Evolutionary conservation across 2,797 vertebrate genomes (phyloP).

Genomic region (Sebastolobus altivelis): DNA sequence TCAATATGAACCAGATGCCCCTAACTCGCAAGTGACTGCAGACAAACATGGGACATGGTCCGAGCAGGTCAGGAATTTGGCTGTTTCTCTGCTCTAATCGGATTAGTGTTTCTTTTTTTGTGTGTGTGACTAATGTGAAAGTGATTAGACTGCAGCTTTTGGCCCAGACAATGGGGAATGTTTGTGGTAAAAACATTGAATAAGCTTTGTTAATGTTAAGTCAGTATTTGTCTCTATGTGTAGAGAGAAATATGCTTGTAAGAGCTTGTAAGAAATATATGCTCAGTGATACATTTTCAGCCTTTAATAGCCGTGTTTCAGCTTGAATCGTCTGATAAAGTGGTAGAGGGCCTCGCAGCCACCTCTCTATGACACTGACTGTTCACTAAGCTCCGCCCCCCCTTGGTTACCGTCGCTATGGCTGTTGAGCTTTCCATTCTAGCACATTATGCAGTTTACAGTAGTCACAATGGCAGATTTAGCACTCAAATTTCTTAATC

Average conservation of each 20-base stretch:
- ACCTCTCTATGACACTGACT: neutral
- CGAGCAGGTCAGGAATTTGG: constrained; percentile 73
- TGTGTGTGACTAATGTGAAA: constrained; percentile 70
- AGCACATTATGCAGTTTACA: neutral
- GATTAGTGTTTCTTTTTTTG: constrained; percentile 59
- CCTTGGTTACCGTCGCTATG: neutral
- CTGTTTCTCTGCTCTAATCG: constrained; percentile 67
- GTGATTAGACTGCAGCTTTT: constrained; percentile 61
- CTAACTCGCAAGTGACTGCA: constrained; percentile 54
- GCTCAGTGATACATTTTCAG: neutral
- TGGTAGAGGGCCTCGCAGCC: neutral
- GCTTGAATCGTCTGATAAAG: neutral
- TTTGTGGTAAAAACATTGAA: constrained; percentile 30
- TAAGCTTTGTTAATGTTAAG: constrained; percentile 29
- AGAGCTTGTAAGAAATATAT: neutral
- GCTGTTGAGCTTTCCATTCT: neutral
- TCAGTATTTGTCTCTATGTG: constrained; percentile 1
- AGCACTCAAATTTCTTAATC: neutral
- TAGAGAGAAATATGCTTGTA: neutral
- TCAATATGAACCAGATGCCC: constrained; percentile 75
- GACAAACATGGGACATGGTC: constrained; percentile 66
- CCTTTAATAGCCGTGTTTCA: neutral
- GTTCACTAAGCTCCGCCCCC: neutral
- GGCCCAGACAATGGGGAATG: constrained; percentile 17
- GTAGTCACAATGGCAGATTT: neutral